Base-by-base conservation (phyloP, 2,113 vertebrate genomes). In the Leuciscus idus region DNA sequence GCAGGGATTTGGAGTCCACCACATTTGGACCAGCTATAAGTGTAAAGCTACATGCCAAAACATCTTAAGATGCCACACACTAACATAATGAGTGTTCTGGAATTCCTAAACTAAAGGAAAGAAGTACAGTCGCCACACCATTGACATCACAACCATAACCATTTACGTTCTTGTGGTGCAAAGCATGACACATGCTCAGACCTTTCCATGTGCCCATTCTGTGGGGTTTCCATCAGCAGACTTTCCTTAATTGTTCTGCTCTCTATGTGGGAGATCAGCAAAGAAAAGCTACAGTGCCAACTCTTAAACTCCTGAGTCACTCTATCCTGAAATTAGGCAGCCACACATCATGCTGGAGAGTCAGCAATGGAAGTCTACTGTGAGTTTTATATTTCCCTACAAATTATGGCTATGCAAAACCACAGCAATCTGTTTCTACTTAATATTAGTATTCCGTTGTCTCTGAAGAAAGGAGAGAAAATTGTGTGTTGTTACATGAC, bases 391-490 rank as follows among this genome's bases (percentile, higher is more conserved):
- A 64, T 81, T 86, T 81, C 66, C 46, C 28, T 39, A 28, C 39
- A 66, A 46, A 76, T 55, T 9, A 55, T 64, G 3, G 39, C 85
- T 66, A 88, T 83, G 86, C 73, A 76, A 82, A 91, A 92, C 92
- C 80, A 89, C 90, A 90, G 87, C 87, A 90, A 87, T 48, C 85
- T 92, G 92, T 86, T 89, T 66, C 86, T 77, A 89, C 88, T 86
- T 83, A 80, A 91, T 90, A 87, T 92, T 90, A 90, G 84, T 92
- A 91, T 92, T 89, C 87, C 87, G 7, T 81, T 79, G 64, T 82
- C 62, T 90, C 77, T 33, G 46, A 23, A 48, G 48, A 15, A 33
- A 57, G 50, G 81, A 92, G 85, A 84, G 62, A 85, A 66, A 61
- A 73, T 73, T 86, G 88, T 89, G 91, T 86, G 89, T 17, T 70